These are phyloP conservation scores for Drosophila biarmipes DNA, from an alignment of 1,140 invertebrate species.

Conservation along the genomic window DNA sequence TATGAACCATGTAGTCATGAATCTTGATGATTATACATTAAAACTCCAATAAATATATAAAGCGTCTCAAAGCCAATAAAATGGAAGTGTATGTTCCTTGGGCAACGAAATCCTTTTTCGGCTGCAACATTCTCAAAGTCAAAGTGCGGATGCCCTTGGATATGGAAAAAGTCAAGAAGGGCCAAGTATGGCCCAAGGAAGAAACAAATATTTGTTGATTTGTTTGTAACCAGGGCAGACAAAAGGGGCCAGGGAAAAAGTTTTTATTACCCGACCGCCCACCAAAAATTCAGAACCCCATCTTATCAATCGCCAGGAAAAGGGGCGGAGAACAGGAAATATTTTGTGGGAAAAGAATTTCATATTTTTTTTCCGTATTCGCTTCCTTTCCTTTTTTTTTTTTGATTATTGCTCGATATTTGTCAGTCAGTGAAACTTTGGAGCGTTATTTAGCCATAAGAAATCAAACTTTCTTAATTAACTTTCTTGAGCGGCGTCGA, in stretches of 20 bases:
- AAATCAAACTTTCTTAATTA: conserved; percentile 82
- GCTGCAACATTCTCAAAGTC: conserved; percentile 25
- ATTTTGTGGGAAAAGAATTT: conserved; percentile 45
- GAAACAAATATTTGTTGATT: conserved; percentile 72
- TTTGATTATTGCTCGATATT: conserved; percentile 60
- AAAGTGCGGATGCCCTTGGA: conserved; percentile 30
- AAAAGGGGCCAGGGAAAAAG: conserved; percentile 51
- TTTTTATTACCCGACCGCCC: conserved; percentile 58
- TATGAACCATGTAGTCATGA: too few relatives aligned
- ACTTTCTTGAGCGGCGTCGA: conserved; percentile 68
- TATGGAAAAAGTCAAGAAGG: conserved; percentile 18
- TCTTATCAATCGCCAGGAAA: conserved; percentile 59
- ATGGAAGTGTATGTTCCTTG: conserved; percentile 7
- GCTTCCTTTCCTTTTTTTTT: conserved; percentile 19
- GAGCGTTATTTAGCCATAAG: conserved; percentile 81
- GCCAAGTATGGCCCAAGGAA: conserved; percentile 21
- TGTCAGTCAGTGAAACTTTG: conserved; percentile 73
- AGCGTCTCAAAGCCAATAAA: background rate
- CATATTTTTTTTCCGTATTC: conserved; percentile 40
- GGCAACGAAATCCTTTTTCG: conserved; percentile 13
- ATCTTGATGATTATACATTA: background rate
- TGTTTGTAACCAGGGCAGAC: conserved; percentile 61
- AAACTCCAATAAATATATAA: background rate
- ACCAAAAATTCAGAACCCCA: background rate
- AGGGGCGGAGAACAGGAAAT: conserved; percentile 27